Conservation (phyloP, 1,140 invertebrate species). For the Brachystomella parvula region DNA sequence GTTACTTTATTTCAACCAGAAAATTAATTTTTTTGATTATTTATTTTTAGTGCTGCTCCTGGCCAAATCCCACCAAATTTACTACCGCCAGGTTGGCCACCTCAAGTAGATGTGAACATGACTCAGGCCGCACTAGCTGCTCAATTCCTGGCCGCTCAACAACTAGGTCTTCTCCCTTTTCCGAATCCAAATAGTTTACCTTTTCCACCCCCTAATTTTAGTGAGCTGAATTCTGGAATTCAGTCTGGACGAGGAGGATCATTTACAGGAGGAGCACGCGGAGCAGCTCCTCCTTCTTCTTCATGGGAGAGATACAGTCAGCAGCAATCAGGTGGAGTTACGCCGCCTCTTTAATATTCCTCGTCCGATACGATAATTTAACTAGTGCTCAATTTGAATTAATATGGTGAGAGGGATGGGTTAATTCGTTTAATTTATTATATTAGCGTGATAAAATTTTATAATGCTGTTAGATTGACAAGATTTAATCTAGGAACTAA, state of each 20-base stretch:
- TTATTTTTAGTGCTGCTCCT: not conserved
- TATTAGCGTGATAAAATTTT: too few relatives aligned
- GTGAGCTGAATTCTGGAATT: not conserved
- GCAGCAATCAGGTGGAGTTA: conserved; percentile 23
- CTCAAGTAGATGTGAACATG: not conserved
- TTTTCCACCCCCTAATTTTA: conserved; percentile 8
- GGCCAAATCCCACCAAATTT: not conserved
- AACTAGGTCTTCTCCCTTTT: conserved; percentile 3
- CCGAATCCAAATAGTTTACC: not conserved
- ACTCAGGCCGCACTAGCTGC: conserved; percentile 16
- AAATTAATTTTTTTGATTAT: not conserved
- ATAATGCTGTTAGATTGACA: too few relatives aligned
- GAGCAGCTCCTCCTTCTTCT: not conserved
- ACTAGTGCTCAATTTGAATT: too few relatives aligned
- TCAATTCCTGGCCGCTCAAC: conserved; percentile 14
- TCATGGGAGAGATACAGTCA: conserved; percentile 29
- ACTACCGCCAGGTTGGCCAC: not conserved
- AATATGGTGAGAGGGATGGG: too few relatives aligned
- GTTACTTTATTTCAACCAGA: not conserved
- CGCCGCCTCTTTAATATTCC: conserved; percentile 23
- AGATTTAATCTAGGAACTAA: too few relatives aligned
- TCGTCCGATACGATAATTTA: not conserved
- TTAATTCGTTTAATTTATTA: too few relatives aligned
- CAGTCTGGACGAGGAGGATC: not conserved
- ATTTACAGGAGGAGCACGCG: not conserved